Evolutionary conservation across 92 coral and sea anemone genomes (phyloP), one percentile per base, ranked within the genome.

Genomic region (Palythoa grandiflora): DNA sequence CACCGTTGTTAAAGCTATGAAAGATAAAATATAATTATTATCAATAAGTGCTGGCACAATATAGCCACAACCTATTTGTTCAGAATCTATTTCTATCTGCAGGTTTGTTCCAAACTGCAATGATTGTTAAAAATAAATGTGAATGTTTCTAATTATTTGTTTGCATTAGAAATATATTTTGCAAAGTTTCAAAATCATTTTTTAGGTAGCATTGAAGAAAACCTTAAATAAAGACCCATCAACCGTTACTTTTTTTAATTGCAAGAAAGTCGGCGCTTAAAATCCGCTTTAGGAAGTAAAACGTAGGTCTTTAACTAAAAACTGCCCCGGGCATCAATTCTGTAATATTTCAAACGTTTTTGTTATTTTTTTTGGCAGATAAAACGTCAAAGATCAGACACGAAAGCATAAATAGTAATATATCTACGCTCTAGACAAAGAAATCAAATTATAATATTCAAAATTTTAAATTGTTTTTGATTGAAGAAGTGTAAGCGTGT

Each of bases 231-330:
- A 20, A 76, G 21, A 9, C 9, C 9, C 3, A 35, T 17, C 75
- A 9, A 70, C 47, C 75, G 59, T 65, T 52, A 81, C 66, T 38
- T 81, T 20, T 20, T 66, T 44, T 44, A 44, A 81, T 81, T 65
- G 75, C 60, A 66, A 40, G 39, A 66, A 66, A 21, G 40, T 9
- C n/a, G 86, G 52, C 86, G 75, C 63, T n/a, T 12, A 12, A 20
- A 60, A 36, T 15, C 84, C 84, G 15, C 57, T 79, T 79, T 79
- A 38, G 84, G 73, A 37, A 78, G 5, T 20, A 14, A 66, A 19
- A 66, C 75, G 71, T 38, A 10, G 9, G 6, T 21, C 37, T 9
- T 77, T 53, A 20, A 52, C 13, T n/a, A 35, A 1, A 63, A 66
- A 13, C 1, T 48, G 75, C 86, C 53, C 13, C 13, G 17, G 61